Evolutionary conservation across 1,140 invertebrate genomes (phyloP), one percentile per base, ranked within the genome.

Genomic region (Aricia agestis): DNA sequence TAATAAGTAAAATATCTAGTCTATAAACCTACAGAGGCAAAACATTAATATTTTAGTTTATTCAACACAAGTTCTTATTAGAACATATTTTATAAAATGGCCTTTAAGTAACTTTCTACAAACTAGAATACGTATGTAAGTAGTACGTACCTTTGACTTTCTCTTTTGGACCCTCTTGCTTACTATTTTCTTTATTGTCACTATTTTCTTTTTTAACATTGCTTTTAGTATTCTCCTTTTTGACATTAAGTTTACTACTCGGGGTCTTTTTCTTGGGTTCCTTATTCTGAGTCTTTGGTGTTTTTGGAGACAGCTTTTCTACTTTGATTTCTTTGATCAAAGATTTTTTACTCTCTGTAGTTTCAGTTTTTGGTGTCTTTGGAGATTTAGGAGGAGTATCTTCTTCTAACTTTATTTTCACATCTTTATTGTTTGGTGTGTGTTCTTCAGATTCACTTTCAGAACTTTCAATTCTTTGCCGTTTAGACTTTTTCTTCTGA

Each of bases 401-500:
- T 76, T 65, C 79, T 69, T 81, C 76, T 3, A 77, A 25, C 70
- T 82, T 82, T 5, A 85, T 74, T 68, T 72, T 69, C 4, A 57
- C 70, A 68, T 75, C 57, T 67, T 75, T 68, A 41, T 76, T 69
- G 13, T 66, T 6, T 67, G 74, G 68, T 1, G 32, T 41, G 42
- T 68, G 45, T n/a, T 52, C 17, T 42, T 67, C 58, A 25, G 68
- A 11, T 66, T 89, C 88, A 80, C 87, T 89, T 6, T 78, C 81
- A 19, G 86, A 90, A 71, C 88, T 90, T 58, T 85, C 84, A 72
- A 90, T 87, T 11, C 88, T 76, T 42, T 82, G 82, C 6, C 88
- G 76, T 78, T 90, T 90, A 9, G 72, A 45, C 75, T 84, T 89
- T 71, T 80, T 87, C 73, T 83, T 86, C 83, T 87, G 66, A 31